Evolutionary conservation across 2,888 invertebrate genomes (phyloP), one percentile per base, ranked within the genome.

Genomic region (Acronicta alni): DNA sequence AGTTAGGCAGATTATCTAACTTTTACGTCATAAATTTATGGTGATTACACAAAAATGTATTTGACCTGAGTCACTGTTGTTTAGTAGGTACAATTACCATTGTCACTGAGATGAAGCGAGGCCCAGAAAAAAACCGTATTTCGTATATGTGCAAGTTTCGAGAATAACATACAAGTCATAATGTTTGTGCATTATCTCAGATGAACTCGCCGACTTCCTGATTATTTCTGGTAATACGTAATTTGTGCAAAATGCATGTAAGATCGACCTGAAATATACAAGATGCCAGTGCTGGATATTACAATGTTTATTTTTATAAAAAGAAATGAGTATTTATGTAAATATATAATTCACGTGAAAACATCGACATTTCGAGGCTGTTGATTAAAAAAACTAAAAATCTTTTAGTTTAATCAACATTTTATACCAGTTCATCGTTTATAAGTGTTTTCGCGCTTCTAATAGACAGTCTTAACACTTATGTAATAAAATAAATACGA

Each of bases 1-100:
- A 61, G 43, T 48, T 41, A 3, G 43, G 30, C 10, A 17, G 42
- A 64, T 64, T 72, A 71, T 57, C 44, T 42, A 23, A 54, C 23
- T 60, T 49, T 45, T 45, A 61, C 48, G 70, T 74, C 75, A 74
- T 37, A 43, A 6, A 63, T 53, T 64, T 65, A 56, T 46, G 38
- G 18, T 37, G 17, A 38, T 58, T 43, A 63, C 32, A 18, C 44
- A 35, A 45, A 48, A 61, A 66, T 57, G 18, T 39, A 53, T 41
- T 45, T 53, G 38, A 60, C 30, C 16, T 54, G 62, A 56, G 54
- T 60, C 56, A 62, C 41, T 44, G 53, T 56, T 60, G 46, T 55
- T 58, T 56, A 53, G 30, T 57, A 45, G 2, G 23, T n/a, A 17
- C 35, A 47, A 44, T 44, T 41, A 56, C 43, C n/a, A 20, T 42